These are phyloP conservation scores for Petrocephalus zakoni DNA, from an alignment of 2,113 vertebrate species.

Conservation along the genomic window DNA sequence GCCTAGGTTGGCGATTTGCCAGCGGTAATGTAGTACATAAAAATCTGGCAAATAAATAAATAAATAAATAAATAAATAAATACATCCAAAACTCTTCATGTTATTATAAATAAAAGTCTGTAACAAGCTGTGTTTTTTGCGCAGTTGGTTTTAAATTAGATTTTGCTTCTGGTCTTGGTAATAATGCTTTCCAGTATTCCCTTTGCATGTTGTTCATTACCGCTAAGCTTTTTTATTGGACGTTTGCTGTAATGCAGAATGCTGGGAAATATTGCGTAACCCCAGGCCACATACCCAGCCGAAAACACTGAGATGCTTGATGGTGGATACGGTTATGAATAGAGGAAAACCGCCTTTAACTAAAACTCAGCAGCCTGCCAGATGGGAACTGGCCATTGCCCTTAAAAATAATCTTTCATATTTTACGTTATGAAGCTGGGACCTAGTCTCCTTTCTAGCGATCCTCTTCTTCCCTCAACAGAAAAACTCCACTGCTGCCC, in stretches of 20 bases:
- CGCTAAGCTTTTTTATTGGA: conserved; percentile 39
- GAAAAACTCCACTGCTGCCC: not conserved
- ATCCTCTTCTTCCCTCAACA: not conserved
- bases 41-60: not conserved
- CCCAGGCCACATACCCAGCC: conserved; percentile 40
- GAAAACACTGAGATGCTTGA: conserved; percentile 47
- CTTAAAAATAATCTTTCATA: not conserved
- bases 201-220: conserved; percentile 36
- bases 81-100: not conserved
- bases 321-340: conserved; percentile 39
- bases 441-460: too few species aligned
- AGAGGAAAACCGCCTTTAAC: conserved; percentile 36
- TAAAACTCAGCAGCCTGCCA: conserved; percentile 33
- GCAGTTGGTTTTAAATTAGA: not conserved
- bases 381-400: conserved; percentile 41
- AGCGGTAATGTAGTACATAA: not conserved
- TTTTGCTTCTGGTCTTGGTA: not conserved
- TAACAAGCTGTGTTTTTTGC: not conserved
- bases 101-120: not conserved
- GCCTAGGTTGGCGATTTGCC: not conserved
- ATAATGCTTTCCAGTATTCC: conserved; percentile 22
- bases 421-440: not conserved
- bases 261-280: conserved; percentile 51
- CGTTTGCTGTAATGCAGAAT: conserved; percentile 38
- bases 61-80: not conserved